Conservation (phyloP, 2,797 vertebrate species). For the Zonotrichia albicollis region DNA sequence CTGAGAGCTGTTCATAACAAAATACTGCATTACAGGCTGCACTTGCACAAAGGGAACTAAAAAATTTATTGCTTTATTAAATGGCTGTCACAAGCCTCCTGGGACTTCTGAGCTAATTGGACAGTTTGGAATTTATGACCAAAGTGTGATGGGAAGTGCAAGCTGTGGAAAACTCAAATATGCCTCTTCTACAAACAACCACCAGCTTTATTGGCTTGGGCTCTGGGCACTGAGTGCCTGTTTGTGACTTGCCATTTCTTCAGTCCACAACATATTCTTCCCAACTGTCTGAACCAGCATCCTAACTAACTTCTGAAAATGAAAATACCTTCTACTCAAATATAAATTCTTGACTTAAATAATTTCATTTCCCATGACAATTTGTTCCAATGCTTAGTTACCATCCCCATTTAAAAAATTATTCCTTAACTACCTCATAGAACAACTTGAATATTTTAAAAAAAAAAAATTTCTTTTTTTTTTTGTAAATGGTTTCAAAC, state of each 20-base stretch:
- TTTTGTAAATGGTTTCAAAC: neutral
- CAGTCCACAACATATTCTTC: neutral
- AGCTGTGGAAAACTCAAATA: neutral
- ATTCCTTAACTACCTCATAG: neutral
- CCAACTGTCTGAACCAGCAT: neutral
- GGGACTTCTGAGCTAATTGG: neutral
- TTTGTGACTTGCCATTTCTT: neutral
- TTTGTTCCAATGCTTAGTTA: neutral
- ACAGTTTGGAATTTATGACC: neutral
- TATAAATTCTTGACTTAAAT: neutral
- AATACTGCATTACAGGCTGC: neutral
- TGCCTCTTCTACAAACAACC: neutral
- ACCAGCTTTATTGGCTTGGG: fast-evolving
- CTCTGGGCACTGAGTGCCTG: neutral
- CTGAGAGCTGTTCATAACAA: neutral
- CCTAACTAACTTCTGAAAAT: neutral
- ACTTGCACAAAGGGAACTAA: neutral
- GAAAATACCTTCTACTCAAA: neutral
- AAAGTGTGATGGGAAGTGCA: neutral
- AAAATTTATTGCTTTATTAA: neutral
- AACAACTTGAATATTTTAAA: neutral
- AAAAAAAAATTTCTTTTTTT: too few species aligned
- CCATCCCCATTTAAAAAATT: neutral
- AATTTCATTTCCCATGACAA: neutral
- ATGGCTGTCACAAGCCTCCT: neutral